phyloP scores from a whole-genome alignment of 2,888 invertebrate species.

The Ophioninae sp. region DNA sequence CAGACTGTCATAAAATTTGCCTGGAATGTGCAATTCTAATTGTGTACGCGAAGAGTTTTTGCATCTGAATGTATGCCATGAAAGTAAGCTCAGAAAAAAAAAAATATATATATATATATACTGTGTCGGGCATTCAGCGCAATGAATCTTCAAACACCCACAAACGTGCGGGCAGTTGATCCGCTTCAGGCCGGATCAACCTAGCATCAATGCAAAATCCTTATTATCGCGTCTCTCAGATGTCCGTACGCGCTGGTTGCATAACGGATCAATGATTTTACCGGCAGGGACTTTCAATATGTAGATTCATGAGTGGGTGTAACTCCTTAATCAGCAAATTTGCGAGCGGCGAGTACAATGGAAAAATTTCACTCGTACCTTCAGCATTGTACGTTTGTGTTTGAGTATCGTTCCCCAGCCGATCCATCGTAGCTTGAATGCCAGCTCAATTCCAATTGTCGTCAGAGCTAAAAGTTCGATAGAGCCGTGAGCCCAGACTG shows the following conservation, averaged over 20 bases:
- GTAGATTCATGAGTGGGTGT: slow-evolving; percentile 18
- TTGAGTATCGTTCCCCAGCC: slow-evolving; percentile 91
- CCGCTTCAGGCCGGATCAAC: slow-evolving; percentile 60
- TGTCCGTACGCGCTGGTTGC: slow-evolving; percentile 42
- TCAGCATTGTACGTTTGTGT: slow-evolving; percentile 92
- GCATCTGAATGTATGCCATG: slow-evolving; percentile 37
- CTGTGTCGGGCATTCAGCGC: slow-evolving; percentile 37
- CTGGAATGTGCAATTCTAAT: neutral
- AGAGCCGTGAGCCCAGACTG: slow-evolving; percentile 91
- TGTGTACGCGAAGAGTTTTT: neutral
- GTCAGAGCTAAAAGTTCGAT: slow-evolving; percentile 90
- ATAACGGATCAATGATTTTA: slow-evolving; percentile 50
- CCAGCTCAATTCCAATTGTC: slow-evolving; percentile 89
- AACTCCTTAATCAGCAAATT: slow-evolving; percentile 22
- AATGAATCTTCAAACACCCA: slow-evolving; percentile 49
- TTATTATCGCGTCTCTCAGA: slow-evolving; percentile 51
- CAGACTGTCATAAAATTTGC: neutral
- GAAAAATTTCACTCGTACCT: slow-evolving; percentile 83
- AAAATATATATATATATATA: slow-evolving; percentile 7
- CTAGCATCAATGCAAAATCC: slow-evolving; percentile 61
- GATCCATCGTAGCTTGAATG: slow-evolving; percentile 92
- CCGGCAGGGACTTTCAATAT: slow-evolving; percentile 11
- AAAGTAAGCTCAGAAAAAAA: slow-evolving; percentile 1
- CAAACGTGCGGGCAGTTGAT: slow-evolving; percentile 54
- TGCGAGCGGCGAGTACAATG: slow-evolving; percentile 19